phyloP scores from a whole-genome alignment of 2,113 vertebrate genomes.

The Nettapus auritus region DNA sequence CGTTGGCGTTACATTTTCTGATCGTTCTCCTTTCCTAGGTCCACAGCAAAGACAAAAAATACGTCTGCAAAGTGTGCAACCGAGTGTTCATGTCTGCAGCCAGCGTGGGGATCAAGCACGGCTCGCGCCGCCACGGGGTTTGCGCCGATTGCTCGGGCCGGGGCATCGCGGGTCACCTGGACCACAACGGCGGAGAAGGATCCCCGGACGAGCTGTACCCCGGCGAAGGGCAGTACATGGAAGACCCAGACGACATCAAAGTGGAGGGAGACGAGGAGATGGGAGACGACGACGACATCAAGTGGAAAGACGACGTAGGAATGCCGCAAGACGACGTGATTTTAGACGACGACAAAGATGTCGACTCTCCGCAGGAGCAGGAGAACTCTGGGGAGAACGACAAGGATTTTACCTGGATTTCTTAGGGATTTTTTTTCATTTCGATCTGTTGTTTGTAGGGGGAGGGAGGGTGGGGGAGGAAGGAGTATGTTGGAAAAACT shows the following conservation, averaged over 20 bases:
- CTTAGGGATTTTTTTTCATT: slow-evolving; percentile 78
- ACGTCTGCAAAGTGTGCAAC: slow-evolving; percentile 97
- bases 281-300: slow-evolving; percentile 88
- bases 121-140: slow-evolving; percentile 93
- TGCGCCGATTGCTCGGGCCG: slow-evolving; percentile 91
- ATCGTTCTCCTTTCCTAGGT: slow-evolving; percentile 76
- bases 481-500: slow-evolving; percentile 43
- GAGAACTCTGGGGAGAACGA: slow-evolving; percentile 85
- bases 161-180: slow-evolving; percentile 83
- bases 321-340: slow-evolving; percentile 82
- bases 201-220: slow-evolving; percentile 90
- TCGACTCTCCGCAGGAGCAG: slow-evolving; percentile 87
- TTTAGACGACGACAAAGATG: slow-evolving; percentile 86
- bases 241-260: slow-evolving; percentile 82
- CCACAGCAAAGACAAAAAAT: slow-evolving; percentile 99
- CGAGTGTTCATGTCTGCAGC: slow-evolving; percentile 96
- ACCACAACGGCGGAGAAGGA: slow-evolving; percentile 83
- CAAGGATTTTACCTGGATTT: slow-evolving; percentile 95
- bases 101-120: slow-evolving; percentile 97
- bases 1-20: rapidly evolving
- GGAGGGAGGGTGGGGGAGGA: slow-evolving; percentile 2
- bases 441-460: slow-evolving; percentile 18
- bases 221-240: slow-evolving; percentile 86
- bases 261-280: slow-evolving; percentile 84
- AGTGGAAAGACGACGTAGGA: slow-evolving; percentile 86